phyloP scores from a whole-genome alignment of 2,888 invertebrate genomes.

The Euspilapteryx auroguttella region DNA sequence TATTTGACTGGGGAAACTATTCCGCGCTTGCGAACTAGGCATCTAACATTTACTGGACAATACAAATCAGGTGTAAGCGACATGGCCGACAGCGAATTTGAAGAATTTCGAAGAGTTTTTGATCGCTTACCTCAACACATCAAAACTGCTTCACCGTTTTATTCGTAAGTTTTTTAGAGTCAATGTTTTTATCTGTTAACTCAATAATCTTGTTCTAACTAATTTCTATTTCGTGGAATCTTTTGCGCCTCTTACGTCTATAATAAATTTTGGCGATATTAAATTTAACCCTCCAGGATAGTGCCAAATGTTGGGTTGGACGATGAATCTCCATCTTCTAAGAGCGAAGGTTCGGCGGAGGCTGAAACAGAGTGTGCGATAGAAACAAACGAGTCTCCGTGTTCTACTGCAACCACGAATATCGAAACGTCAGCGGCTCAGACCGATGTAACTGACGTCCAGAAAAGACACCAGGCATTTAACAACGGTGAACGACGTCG shows the following conservation, averaged over 20 bases:
- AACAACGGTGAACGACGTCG: conserved; percentile 70
- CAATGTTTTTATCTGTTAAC: too few species aligned
- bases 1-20: conserved; percentile 19
- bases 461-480: conserved; percentile 34
- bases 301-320: conserved; percentile 84
- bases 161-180: conserved; percentile 87
- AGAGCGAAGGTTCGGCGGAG: conserved; percentile 70
- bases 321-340: conserved; percentile 80
- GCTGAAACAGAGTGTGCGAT: conserved; percentile 63
- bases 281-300: conserved; percentile 29
- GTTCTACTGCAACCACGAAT: conserved; percentile 3
- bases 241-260: too few species aligned
- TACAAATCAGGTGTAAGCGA: conserved; percentile 73
- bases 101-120: conserved; percentile 87
- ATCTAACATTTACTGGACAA: too few species aligned
- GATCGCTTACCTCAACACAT: conserved; percentile 79
- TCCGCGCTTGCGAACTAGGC: conserved; percentile 49
- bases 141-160: conserved; percentile 79
- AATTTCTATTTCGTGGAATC: too few species aligned
- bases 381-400: too few species aligned
- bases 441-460: conserved; percentile 23
- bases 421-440: conserved; percentile 21
- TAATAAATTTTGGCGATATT: too few species aligned
- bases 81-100: conserved; percentile 94
- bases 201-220: too few species aligned